Evolutionary conservation across 2,888 invertebrate species (phyloP).

Genomic region (Physocephala rufipes): DNA sequence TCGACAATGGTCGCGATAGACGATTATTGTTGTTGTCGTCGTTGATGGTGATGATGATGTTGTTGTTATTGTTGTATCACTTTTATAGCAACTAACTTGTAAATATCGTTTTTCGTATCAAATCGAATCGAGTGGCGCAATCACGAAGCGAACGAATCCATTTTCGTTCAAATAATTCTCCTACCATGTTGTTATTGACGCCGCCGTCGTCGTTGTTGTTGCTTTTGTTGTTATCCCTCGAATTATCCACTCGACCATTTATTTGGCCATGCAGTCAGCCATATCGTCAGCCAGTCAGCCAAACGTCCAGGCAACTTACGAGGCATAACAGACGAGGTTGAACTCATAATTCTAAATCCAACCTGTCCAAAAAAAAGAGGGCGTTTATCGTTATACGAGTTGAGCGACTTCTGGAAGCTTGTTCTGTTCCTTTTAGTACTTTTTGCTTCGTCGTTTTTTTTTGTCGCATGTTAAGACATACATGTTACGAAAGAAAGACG

Average conservation of each 20-base stretch:
- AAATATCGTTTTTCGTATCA: no score
- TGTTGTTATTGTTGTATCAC: background rate
- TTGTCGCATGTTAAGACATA: background rate
- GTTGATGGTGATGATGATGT: background rate
- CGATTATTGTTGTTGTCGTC: background rate
- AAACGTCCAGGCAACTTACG: background rate
- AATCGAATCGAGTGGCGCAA: no score
- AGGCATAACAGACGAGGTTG: slow-evolving; percentile 3
- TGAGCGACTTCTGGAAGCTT: slow-evolving; percentile 60
- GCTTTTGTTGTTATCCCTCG: background rate
- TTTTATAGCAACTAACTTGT: no score
- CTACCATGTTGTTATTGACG: background rate
- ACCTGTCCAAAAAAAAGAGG: slow-evolving; percentile 56
- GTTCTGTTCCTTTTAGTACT: slow-evolving; percentile 38
- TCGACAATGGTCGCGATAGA: background rate
- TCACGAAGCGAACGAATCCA: no score
- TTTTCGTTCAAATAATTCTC: no score
- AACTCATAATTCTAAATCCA: slow-evolving; percentile 57
- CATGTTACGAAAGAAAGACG: background rate
- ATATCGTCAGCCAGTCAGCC: background rate
- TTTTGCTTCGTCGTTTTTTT: slow-evolving; percentile 38
- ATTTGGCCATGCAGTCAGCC: slow-evolving; percentile 3
- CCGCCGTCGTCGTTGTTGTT: slow-evolving; percentile 9
- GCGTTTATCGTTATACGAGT: slow-evolving; percentile 60
- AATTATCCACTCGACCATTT: background rate